phyloP scores from a whole-genome alignment of 2,797 vertebrate species.

The Clarias fuscus region DNA sequence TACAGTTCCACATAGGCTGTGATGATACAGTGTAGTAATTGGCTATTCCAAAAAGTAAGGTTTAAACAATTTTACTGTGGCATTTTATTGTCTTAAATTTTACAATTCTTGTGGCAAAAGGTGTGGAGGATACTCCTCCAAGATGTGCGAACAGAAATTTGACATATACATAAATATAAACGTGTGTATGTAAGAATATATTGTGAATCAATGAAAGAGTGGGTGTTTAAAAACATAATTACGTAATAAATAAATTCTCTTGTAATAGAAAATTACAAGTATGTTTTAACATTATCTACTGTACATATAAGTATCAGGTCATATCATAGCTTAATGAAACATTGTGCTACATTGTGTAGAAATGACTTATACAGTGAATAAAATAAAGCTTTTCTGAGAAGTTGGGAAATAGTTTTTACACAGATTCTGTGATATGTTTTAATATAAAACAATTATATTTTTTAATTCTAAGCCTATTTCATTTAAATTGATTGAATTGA shows the following conservation, averaged over 20 bases:
- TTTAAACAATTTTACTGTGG: background rate
- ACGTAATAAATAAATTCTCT: conserved; percentile 61
- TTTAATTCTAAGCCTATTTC: conserved; percentile 27
- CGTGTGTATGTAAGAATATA: background rate
- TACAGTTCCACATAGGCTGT: conserved; percentile 11
- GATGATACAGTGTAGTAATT: background rate
- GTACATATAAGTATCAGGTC: conserved; percentile 11
- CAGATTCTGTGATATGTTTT: conserved; percentile 65
- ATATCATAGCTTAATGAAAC: conserved; percentile 36
- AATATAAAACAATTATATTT: conserved; percentile 73
- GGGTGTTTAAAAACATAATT: conserved; percentile 20
- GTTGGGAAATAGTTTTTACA: conserved; percentile 6
- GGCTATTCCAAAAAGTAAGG: background rate
- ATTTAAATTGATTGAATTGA: conserved; percentile 3
- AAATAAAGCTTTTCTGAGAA: conserved; percentile 17
- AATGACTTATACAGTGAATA: conserved; percentile 35
- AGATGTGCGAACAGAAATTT: conserved; percentile 2
- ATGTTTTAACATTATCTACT: background rate
- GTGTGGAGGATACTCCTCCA: background rate
- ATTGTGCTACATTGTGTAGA: background rate
- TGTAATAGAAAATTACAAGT: background rate
- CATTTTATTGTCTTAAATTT: conserved; percentile 31
- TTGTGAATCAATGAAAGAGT: conserved; percentile 5
- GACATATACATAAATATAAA: conserved; percentile 14
- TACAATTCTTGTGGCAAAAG: background rate